These are phyloP conservation scores for Nomada fucata DNA, from an alignment of 2,888 invertebrate genomes.

Conservation along the genomic window DNA sequence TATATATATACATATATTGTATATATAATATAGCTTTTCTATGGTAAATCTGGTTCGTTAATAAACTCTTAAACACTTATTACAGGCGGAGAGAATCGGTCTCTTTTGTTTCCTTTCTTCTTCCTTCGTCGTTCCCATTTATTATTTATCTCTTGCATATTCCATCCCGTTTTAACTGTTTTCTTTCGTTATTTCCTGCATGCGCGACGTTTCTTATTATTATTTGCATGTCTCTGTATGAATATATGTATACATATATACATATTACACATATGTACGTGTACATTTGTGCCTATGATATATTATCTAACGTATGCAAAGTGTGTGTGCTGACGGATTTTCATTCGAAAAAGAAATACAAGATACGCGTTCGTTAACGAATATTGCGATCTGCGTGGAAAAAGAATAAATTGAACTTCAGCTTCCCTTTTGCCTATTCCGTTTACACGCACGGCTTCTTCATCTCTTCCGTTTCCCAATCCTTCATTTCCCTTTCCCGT, in stretches of 20 bases:
- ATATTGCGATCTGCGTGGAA: conserved; percentile 24
- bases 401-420: conserved; percentile 31
- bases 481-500: conserved; percentile 10
- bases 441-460: conserved; percentile 56
- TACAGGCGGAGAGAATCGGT: conserved; percentile 72
- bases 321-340: conserved; percentile 44
- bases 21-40: conserved; percentile 68
- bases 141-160: conserved; percentile 5
- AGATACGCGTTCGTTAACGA: conserved; percentile 15
- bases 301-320: conserved; percentile 23
- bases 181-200: conserved; percentile 28
- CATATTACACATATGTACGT: conserved; percentile 7
- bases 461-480: neutral
- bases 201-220: conserved; percentile 37
- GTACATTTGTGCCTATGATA: conserved; percentile 19
- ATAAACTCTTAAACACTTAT: conserved; percentile 68
- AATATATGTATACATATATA: conserved; percentile 9
- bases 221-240: conserved; percentile 14
- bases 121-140: conserved; percentile 23
- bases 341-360: conserved; percentile 9
- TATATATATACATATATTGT: conserved; percentile 49
- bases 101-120: conserved; percentile 44
- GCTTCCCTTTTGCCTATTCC: conserved; percentile 36
- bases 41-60: conserved; percentile 66
- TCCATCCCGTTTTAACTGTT: neutral